Base-by-base conservation (phyloP, 2,888 invertebrate species). In the Strigamia transsilvanica region DNA sequence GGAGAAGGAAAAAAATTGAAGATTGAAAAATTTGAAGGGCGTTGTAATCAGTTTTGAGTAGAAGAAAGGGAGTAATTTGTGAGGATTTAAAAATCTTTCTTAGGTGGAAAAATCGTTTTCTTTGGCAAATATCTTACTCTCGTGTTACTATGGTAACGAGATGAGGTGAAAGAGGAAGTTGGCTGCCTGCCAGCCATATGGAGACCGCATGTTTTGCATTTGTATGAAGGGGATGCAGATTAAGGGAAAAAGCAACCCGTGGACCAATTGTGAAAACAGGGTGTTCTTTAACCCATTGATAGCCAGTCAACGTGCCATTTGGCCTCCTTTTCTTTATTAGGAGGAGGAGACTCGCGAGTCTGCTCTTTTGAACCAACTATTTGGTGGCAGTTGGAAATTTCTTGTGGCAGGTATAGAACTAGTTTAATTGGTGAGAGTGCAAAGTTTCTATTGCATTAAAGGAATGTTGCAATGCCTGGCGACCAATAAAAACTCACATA, bases 201-300 rank as follows among this genome's bases (percentile, higher is more conserved):
- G 73, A 73, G 73, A 73, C 73, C 73, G 73, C 73, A 73, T 73
- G 73, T 73, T 73, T 73, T 73, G 73, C 73, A 73, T 73, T 73
- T 73, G 73, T 27, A 73, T 73, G 27, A 73, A 23, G 73, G 73
- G 73, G 56, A n/a, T n/a, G 73, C 73, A 73, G 73, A 73, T 73
- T 73, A 73, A 73, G 27, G 73, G 12, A 27, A 73, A 73, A 73
- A 27, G 73, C 73, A 73, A 73, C 12, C 73, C 73, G 32, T 73
- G n/a, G 73, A 23, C 27, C 73, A 73, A 73, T 73, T 73, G 73
- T 73, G 73, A 73, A 73, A 73, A 73, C 32, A 73, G 27, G 73
- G 73, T 73, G 73, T 73, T 73, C 73, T 73, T 73, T 73, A 27
- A 56, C 73, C 32, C 73, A 4, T 73, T 73, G 73, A 73, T 73